Evolutionary conservation across 2,113 vertebrate genomes (phyloP).

Genomic region (Oncorhynchus gorbuscha): DNA sequence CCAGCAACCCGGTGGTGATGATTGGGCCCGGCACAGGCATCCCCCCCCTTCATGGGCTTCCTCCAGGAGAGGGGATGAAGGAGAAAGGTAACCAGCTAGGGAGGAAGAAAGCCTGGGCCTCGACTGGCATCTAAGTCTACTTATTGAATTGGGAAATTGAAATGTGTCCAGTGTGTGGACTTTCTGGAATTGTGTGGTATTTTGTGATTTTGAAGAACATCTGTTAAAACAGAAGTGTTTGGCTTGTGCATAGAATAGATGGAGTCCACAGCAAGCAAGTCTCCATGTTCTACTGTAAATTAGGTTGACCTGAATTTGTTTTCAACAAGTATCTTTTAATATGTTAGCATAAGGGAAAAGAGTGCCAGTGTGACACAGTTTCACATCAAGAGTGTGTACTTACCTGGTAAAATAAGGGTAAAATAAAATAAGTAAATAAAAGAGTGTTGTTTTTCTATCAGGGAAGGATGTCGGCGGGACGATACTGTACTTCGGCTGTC

Average conservation of each 20-base stretch:
- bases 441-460: conserved; percentile 39
- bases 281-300: neutral
- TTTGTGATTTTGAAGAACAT: no score
- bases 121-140: no score
- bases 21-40: conserved; percentile 82
- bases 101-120: no score
- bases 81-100: conserved; percentile 73
- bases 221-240: neutral
- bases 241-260: neutral
- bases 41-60: conserved; percentile 83
- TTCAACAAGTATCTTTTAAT: no score
- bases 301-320: no score
- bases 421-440: no score
- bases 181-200: no score
- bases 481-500: conserved; percentile 82
- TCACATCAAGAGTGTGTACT: neutral
- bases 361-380: neutral
- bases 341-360: neutral
- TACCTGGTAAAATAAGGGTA: no score
- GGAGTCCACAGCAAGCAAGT: no score
- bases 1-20: conserved; percentile 81
- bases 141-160: no score
- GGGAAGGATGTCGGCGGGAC: conserved; percentile 84
- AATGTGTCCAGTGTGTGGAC: no score
- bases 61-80: conserved; percentile 84